A percentile compares a stretch with the other conserved stretches of the same genome.
These are phyloP conservation scores for Lacerta agilis DNA, from an alignment of 2,797 vertebrate genomes.

Conservation along the genomic window DNA sequence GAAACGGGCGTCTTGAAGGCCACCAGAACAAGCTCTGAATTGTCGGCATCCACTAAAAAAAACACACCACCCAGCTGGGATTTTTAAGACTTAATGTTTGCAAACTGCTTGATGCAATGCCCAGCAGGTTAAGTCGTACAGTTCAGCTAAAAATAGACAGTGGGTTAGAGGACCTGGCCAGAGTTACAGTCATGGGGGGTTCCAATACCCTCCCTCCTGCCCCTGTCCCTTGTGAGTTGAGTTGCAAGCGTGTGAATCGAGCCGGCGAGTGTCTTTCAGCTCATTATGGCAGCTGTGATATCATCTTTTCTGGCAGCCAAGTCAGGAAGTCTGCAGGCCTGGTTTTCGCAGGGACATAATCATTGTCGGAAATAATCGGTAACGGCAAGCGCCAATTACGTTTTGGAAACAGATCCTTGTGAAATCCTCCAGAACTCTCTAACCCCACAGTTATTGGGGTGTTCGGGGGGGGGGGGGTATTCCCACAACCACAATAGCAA, in stretches of 20 bases:
- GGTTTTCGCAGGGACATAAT: slow-evolving; percentile 7
- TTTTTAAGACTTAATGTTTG: not conserved
- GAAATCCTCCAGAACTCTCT: not conserved
- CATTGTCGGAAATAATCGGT: not conserved
- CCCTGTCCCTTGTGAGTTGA: not conserved
- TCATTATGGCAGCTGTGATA: fast-evolving
- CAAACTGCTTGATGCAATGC: not conserved
- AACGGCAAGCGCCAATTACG: not conserved
- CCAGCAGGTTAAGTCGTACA: not conserved
- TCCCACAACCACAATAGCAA: not conserved
- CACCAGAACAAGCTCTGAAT: not conserved
- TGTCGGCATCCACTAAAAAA: not conserved
- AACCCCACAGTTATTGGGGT: not conserved
- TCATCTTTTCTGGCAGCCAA: fast-evolving
- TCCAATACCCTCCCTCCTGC: not conserved
- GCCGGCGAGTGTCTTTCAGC: not conserved
- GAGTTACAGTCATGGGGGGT: not conserved
- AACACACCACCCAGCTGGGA: not conserved
- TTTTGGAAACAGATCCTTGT: not conserved
- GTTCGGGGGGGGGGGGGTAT: too few relatives aligned
- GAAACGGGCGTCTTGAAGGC: not conserved
- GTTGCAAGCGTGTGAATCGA: not conserved
- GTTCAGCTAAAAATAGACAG: not conserved
- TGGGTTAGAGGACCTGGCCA: too few relatives aligned
- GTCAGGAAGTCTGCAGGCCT: not conserved